Evolutionary conservation across 2,888 invertebrate species (phyloP).

Genomic region (Platycheirus albimanus): DNA sequence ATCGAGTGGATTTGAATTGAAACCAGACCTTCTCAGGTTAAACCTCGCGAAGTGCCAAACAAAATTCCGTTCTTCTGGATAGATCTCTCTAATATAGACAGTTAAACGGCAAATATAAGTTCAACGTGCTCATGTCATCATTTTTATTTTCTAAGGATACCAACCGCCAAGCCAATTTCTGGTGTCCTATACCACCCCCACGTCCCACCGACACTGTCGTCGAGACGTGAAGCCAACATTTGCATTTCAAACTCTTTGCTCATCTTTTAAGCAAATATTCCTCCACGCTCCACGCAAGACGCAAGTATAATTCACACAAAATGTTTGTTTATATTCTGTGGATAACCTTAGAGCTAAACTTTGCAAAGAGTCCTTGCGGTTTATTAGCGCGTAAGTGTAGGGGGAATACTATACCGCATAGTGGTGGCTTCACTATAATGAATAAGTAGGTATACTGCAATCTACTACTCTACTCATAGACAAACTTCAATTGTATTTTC

Average conservation of each 20-base stretch:
- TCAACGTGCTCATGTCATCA: constrained; percentile 5
- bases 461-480: constrained; percentile 7
- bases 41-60: too few species aligned
- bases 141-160: background rate
- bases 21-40: too few species aligned
- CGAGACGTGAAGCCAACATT: constrained; percentile 46
- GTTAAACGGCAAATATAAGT: background rate
- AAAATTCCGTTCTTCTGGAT: too few species aligned
- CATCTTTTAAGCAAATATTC: constrained; percentile 46
- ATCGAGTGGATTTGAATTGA: too few species aligned
- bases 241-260: constrained; percentile 34
- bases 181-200: too few species aligned
- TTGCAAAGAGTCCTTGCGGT: constrained; percentile 35
- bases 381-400: constrained; percentile 18
- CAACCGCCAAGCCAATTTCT: too few species aligned
- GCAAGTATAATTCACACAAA: constrained; percentile 23
- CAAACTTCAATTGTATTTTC: constrained; percentile 27
- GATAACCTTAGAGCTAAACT: constrained; percentile 51
- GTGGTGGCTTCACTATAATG: constrained; percentile 58
- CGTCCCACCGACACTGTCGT: background rate
- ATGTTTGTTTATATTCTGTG: constrained; percentile 56
- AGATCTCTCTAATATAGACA: too few species aligned
- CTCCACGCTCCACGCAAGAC: too few species aligned
- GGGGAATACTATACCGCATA: constrained; percentile 9
- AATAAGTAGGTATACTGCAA: constrained; percentile 62